Base-by-base conservation (phyloP, 2,888 invertebrate species). In the Yponomeuta malinellus region DNA sequence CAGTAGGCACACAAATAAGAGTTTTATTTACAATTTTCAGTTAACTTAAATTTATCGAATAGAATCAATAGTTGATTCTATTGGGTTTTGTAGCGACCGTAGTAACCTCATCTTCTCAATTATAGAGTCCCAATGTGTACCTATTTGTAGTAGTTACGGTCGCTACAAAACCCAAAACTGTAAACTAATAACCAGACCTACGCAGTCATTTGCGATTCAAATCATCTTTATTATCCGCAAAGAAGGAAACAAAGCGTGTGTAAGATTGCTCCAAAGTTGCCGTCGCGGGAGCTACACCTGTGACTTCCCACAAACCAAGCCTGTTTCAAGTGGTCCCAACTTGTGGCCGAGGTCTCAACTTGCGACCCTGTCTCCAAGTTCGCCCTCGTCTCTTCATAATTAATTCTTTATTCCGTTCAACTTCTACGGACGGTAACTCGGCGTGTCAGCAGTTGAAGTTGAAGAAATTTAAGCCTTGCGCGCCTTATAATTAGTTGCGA, bases 341-440 rank as follows among this genome's bases (percentile, higher is more conserved):
- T 87, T 83, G 83, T 83, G 81, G 79, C 78, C 79, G 79, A 75
- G 78, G 81, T 33, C 70, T 29, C 85, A 86, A 88, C 85, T 87
- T 83, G 83, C 83, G 81, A 79, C 78, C 79, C 79, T 75, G 78
- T 76, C 78, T 78, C 81, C 79, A 89, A 87, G 83, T 88, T 81
- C 81, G 82, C 87, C 85, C 83, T 23, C 81, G 78, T 81, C 81
- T 83, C 86, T 89, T 89, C 90, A 90, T 92, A 91, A 92, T 91
- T 92, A 91, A 92, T 92, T 92, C 91, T 91, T 92, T 90, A 91
- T 88, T 90, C 89, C 85, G 86, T 85, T 87, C 86, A 89, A 91
- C 85, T 91, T 84, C 79, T 80, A 83, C 82, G 83, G 82, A 78
- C 52, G 12, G 52, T 59, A 59, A 59, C 85, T 84, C 83, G 83